Evolutionary conservation across 2,888 invertebrate species (phyloP).

Genomic region (Xanthorhoe spadicearia): DNA sequence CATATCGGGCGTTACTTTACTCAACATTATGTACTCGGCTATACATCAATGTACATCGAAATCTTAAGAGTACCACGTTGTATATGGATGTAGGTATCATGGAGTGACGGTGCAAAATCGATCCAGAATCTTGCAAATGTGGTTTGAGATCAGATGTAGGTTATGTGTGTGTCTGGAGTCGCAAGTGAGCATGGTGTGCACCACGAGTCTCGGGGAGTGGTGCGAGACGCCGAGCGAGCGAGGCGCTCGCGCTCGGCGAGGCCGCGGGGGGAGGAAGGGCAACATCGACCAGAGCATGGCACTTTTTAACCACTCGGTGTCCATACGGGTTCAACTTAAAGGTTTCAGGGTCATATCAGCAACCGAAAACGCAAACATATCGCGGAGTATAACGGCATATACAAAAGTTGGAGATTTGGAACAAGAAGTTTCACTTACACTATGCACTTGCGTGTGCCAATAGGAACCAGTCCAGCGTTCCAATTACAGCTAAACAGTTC

Average conservation of each 20-base stretch:
- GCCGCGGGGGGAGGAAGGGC: constrained; percentile 68
- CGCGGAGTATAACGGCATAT: constrained; percentile 79
- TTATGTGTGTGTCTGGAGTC: constrained; percentile 67
- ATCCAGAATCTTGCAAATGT: constrained; percentile 77
- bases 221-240: constrained; percentile 56
- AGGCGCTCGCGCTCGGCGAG: constrained; percentile 53
- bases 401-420: constrained; percentile 85
- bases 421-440: constrained; percentile 85
- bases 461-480: constrained; percentile 81
- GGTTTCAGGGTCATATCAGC: constrained; percentile 74
- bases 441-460: constrained; percentile 84
- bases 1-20: constrained; percentile 68
- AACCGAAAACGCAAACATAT: constrained; percentile 82
- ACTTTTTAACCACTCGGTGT: constrained; percentile 79
- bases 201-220: constrained; percentile 65
- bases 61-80: constrained; percentile 53
- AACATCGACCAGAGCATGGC: constrained; percentile 83
- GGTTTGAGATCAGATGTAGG: constrained; percentile 58
- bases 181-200: constrained; percentile 71
- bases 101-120: constrained; percentile 88
- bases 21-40: constrained; percentile 26
- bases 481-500: constrained; percentile 66
- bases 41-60: constrained; percentile 46
- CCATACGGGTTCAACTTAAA: constrained; percentile 71
- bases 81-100: constrained; percentile 63